A percentile compares a stretch with the other conserved stretches of the same genome.
Evolutionary conservation across 2,113 vertebrate species (phyloP).

Genomic region (Plecturocebus donacophilus): DNA sequence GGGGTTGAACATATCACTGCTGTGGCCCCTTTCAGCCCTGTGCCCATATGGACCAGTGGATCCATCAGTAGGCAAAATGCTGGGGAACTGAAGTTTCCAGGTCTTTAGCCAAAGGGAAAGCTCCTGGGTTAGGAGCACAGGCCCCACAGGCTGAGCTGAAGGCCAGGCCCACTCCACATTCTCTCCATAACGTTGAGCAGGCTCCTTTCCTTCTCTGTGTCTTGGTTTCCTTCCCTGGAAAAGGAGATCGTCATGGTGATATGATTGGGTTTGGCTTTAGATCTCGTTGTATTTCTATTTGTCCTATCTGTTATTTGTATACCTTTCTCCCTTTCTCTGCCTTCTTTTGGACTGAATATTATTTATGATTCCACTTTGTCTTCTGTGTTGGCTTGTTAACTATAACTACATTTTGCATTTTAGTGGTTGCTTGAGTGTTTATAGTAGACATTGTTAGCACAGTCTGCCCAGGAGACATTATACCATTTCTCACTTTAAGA

Average conservation of each 20-base stretch:
- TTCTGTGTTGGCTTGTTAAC: neutral
- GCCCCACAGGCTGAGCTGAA: neutral
- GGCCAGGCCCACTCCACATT: neutral
- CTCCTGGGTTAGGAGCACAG: neutral
- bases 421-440: neutral
- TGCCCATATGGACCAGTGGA: no score
- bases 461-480: neutral
- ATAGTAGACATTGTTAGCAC: neutral
- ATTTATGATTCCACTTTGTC: neutral
- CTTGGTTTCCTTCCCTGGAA: neutral
- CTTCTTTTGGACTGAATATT: neutral
- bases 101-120: fast-evolving
- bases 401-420: neutral
- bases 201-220: neutral
- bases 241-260: neutral
- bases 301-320: neutral
- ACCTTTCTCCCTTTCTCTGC: neutral
- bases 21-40: neutral
- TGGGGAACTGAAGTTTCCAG: neutral
- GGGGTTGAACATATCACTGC: neutral
- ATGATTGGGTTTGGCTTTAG: no score
- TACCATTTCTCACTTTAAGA: neutral
- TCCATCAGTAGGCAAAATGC: neutral
- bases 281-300: neutral
- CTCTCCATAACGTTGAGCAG: no score